These are phyloP conservation scores for Bhutanitis thaidina DNA, from an alignment of 2,888 invertebrate genomes.

Conservation along the genomic window DNA sequence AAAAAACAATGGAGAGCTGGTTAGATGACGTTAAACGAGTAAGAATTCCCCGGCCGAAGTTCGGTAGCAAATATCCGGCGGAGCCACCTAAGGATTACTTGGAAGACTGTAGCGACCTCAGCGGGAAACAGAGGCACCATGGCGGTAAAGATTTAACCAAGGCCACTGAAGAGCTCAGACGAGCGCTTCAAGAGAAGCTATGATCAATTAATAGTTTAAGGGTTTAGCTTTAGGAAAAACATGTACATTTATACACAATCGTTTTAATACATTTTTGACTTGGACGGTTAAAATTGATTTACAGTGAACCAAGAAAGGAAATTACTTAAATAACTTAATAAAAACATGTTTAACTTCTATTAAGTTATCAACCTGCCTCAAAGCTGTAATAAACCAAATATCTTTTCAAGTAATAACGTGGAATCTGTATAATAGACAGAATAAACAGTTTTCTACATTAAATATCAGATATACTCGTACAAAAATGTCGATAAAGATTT, in stretches of 20 bases:
- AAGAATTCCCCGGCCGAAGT: constrained; percentile 91
- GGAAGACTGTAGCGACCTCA: constrained; percentile 80
- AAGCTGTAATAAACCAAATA: neutral
- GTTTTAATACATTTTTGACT: neutral
- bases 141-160: constrained; percentile 81
- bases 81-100: constrained; percentile 91
- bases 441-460: too few species aligned
- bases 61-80: constrained; percentile 83
- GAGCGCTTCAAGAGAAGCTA: constrained; percentile 88
- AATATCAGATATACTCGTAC: too few species aligned
- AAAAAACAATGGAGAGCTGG: constrained; percentile 87
- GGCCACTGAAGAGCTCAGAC: constrained; percentile 87
- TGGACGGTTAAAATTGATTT: neutral
- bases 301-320: neutral
- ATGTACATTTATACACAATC: neutral
- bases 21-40: constrained; percentile 90
- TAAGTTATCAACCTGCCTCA: neutral
- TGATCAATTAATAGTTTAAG: constrained; percentile 55
- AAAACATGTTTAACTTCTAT: neutral
- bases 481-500: too few species aligned
- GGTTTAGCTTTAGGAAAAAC: neutral
- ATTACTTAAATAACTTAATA: neutral
- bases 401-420: neutral
- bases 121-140: constrained; percentile 70
- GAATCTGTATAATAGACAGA: neutral